phyloP scores from a whole-genome alignment of 2,797 vertebrate genomes.

The Bradypodion pumilum region DNA sequence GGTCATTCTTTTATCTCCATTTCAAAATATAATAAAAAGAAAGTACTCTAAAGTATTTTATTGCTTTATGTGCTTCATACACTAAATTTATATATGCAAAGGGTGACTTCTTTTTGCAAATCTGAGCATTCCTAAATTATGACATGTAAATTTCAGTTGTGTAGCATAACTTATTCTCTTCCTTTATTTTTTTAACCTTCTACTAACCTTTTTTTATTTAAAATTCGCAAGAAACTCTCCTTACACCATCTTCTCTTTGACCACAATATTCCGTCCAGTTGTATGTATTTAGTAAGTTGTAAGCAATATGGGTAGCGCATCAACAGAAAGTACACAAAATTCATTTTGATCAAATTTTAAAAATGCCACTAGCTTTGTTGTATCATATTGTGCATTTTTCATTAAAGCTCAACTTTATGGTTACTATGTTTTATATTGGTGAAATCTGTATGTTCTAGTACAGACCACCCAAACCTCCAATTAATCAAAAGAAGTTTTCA shows the following conservation, averaged over 20 bases:
- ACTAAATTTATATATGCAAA: conserved; percentile 44
- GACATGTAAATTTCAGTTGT: conserved; percentile 32
- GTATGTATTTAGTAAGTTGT: conserved; percentile 60
- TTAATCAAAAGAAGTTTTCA: conserved; percentile 35
- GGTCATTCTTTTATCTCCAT: conserved; percentile 40
- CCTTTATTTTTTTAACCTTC: conserved; percentile 22
- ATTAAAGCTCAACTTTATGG: conserved; percentile 11
- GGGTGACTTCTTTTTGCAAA: conserved; percentile 51
- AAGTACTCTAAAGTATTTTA: conserved; percentile 52
- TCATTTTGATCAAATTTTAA: not conserved
- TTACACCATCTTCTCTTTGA: conserved; percentile 33
- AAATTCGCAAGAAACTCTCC: conserved; percentile 56
- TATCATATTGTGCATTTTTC: not conserved
- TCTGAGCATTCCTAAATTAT: conserved; percentile 45
- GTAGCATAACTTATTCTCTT: not conserved
- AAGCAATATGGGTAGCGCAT: not conserved
- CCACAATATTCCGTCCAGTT: conserved; percentile 37
- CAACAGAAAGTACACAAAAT: conserved; percentile 40
- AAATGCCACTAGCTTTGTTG: conserved; percentile 27
- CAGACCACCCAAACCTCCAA: conserved; percentile 43
- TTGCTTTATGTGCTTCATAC: conserved; percentile 49
- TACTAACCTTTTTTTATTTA: conserved; percentile 48
- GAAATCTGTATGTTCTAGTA: conserved; percentile 9
- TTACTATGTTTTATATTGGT: conserved; percentile 15
- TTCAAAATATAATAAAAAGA: conserved; percentile 63